phyloP scores from a whole-genome alignment of 2,113 vertebrate genomes.

The Poecilia latipinna region DNA sequence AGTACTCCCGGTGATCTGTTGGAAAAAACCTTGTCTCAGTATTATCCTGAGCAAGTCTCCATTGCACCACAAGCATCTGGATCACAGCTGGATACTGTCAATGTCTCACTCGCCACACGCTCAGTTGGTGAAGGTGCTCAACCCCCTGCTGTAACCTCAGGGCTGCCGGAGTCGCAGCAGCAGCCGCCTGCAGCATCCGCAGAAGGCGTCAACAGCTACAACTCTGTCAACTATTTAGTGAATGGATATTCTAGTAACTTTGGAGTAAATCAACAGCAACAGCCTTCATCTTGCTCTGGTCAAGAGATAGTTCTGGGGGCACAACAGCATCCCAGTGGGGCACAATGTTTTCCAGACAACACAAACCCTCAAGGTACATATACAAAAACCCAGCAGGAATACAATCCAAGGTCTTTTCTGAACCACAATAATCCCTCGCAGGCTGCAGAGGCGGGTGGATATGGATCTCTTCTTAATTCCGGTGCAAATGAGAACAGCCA shows the following conservation, averaged over 20 bases:
- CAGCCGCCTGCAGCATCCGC: constrained; percentile 69
- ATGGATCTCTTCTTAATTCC: constrained; percentile 67
- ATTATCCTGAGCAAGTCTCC: constrained; percentile 89
- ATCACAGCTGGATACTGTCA: constrained; percentile 84
- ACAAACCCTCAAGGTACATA: constrained; percentile 80
- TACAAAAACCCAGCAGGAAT: constrained; percentile 79
- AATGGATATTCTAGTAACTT: constrained; percentile 79
- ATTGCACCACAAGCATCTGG: constrained; percentile 86
- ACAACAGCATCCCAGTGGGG: constrained; percentile 77
- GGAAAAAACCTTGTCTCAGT: constrained; percentile 91
- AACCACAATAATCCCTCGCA: constrained; percentile 65
- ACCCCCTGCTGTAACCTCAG: constrained; percentile 90
- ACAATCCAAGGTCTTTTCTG: constrained; percentile 80
- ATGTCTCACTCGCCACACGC: constrained; percentile 82
- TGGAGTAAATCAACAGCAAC: constrained; percentile 73
- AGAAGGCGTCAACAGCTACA: constrained; percentile 76
- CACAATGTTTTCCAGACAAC: constrained; percentile 77
- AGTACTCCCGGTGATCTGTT: constrained; percentile 86
- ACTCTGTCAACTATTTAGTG: constrained; percentile 71
- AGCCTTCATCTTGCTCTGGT: constrained; percentile 54
- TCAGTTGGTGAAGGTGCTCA: constrained; percentile 80
- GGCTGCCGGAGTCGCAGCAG: constrained; percentile 86
- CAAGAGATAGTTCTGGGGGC: constrained; percentile 72
- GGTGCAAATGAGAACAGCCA: constrained; percentile 70
- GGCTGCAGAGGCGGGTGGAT: constrained; percentile 62